Evolutionary conservation across 2,797 vertebrate genomes (phyloP).

Genomic region (Brotogeris chrysoptera): DNA sequence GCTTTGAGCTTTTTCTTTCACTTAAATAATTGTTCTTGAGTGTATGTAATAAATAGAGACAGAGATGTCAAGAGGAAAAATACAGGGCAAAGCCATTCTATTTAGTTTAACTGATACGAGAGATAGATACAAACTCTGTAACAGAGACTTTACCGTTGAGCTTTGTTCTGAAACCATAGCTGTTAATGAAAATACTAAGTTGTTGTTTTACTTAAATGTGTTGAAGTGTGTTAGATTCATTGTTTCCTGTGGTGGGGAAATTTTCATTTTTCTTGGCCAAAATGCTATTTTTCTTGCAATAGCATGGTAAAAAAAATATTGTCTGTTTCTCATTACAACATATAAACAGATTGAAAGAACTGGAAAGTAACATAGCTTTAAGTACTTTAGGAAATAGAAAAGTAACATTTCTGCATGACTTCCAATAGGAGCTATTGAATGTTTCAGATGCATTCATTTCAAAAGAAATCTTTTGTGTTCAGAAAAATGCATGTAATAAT

Average conservation of each 20-base stretch:
- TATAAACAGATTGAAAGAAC: constrained; percentile 72
- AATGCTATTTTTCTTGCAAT: constrained; percentile 76
- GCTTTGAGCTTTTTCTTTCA: constrained; percentile 4
- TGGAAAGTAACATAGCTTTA: constrained; percentile 56
- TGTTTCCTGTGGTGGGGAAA: constrained; percentile 80
- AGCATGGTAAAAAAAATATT: constrained; percentile 30
- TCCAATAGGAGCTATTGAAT: background rate
- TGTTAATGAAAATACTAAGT: constrained; percentile 57
- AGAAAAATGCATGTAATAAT: background rate
- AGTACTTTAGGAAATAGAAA: constrained; percentile 36
- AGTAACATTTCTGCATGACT: constrained; percentile 13
- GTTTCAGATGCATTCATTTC: background rate
- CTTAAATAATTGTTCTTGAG: constrained; percentile 3
- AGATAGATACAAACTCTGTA: background rate
- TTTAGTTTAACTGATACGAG: background rate
- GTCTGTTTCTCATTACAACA: constrained; percentile 77
- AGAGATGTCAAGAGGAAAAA: background rate
- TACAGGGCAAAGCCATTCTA: background rate
- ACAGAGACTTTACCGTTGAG: background rate
- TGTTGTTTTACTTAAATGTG: constrained; percentile 77
- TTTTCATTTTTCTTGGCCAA: constrained; percentile 78
- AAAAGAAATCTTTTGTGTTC: background rate
- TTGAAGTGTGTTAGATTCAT: constrained; percentile 80
- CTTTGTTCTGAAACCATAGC: constrained; percentile 49
- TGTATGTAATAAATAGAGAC: background rate